Percentiles rank a stretch among this genome's conserved stretches.
Evolutionary conservation across 2,888 invertebrate genomes (phyloP).

Genomic region (Formica aserva): DNA sequence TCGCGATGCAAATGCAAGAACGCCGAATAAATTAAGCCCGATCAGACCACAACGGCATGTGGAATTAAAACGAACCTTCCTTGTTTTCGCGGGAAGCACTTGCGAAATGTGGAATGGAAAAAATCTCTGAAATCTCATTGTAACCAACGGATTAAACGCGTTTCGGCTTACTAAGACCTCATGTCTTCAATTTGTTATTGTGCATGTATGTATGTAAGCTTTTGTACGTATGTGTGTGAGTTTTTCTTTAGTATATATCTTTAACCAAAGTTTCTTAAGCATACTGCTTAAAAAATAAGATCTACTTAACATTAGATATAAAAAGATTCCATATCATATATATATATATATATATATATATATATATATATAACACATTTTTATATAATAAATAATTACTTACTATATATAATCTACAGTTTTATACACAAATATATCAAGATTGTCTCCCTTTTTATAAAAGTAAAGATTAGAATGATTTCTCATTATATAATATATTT

Average conservation of each 20-base stretch:
- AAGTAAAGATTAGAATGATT: background rate
- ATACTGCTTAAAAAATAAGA: background rate
- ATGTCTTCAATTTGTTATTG: constrained; percentile 37
- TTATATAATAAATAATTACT: background rate
- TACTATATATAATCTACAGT: background rate
- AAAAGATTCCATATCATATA: background rate
- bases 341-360: too few species aligned
- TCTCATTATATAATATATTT: background rate
- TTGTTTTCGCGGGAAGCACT: constrained; percentile 44
- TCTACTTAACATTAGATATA: background rate
- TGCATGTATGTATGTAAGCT: too few species aligned
- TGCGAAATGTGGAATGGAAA: constrained; percentile 9
- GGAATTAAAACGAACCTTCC: constrained; percentile 59
- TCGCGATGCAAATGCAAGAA: constrained; percentile 55
- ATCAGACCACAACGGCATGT: constrained; percentile 45
- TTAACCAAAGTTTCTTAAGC: background rate
- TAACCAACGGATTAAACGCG: constrained; percentile 35
- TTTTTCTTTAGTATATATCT: background rate
- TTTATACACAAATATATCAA: background rate
- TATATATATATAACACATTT: too few species aligned
- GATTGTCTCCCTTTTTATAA: background rate
- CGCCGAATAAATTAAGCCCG: constrained; percentile 55
- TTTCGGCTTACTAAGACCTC: constrained; percentile 10
- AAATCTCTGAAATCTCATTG: constrained; percentile 39
- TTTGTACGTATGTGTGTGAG: background rate